These are phyloP conservation scores for Aelia acuminata DNA, from an alignment of 2,888 invertebrate genomes.

Conservation along the genomic window DNA sequence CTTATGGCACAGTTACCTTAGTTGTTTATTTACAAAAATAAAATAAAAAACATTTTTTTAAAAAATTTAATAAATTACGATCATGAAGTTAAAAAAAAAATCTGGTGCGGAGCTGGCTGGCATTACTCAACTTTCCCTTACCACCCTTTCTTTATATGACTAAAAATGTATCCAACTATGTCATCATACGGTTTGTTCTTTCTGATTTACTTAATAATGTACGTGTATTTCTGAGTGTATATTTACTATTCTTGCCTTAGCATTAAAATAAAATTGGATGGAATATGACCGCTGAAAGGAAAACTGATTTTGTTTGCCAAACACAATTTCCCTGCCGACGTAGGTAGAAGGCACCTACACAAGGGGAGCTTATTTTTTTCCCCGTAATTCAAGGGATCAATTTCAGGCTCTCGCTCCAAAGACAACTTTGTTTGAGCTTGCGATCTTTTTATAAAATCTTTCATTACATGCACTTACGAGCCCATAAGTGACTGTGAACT, in stretches of 20 bases:
- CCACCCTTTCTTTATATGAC: too few relatives aligned
- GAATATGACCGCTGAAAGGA: conserved; percentile 7
- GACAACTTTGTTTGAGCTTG: not conserved
- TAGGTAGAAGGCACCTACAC: not conserved
- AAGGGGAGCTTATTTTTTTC: not conserved
- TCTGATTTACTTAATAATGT: not conserved
- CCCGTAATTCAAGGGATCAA: not conserved
- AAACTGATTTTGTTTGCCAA: conserved; percentile 17
- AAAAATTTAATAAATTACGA: too few relatives aligned
- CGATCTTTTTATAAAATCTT: not conserved
- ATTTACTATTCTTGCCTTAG: not conserved
- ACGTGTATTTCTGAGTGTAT: not conserved
- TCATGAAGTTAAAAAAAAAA: too few relatives aligned
- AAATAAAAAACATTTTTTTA: too few relatives aligned
- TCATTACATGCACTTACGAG: not conserved
- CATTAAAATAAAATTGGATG: not conserved
- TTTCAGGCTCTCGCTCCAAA: not conserved
- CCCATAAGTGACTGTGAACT: too few relatives aligned
- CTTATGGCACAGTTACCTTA: too few relatives aligned
- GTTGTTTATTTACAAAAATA: too few relatives aligned
- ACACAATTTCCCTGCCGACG: not conserved
- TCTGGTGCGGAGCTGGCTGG: too few relatives aligned
- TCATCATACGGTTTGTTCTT: not conserved
- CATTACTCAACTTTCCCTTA: too few relatives aligned
- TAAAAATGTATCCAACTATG: too few relatives aligned